A percentile compares a stretch with the other conserved stretches of the same genome.
Conservation (phyloP, 2,888 invertebrate species). For the Macaria notata region DNA sequence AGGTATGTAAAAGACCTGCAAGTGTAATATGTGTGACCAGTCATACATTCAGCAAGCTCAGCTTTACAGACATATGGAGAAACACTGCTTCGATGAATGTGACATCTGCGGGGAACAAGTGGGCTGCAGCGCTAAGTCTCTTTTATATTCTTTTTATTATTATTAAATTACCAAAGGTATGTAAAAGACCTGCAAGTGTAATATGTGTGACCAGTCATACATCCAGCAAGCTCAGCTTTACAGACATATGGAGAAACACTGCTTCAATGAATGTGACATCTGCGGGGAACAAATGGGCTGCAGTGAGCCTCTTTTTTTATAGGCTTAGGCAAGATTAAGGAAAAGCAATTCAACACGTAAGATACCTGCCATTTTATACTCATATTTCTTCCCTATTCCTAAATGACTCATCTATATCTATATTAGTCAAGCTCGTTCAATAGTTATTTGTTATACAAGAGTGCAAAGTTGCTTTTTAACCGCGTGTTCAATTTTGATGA, state of each 20-base stretch:
- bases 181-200: slow-evolving; percentile 78
- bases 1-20: slow-evolving; percentile 56
- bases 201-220: slow-evolving; percentile 89
- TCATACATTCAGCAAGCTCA: slow-evolving; percentile 94
- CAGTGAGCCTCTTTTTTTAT: slow-evolving; percentile 32
- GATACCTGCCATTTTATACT: too few species aligned
- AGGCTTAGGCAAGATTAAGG: too few species aligned
- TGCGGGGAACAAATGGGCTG: slow-evolving; percentile 49
- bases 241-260: slow-evolving; percentile 89
- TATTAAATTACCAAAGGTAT: too few species aligned
- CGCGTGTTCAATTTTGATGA: too few species aligned
- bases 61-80: slow-evolving; percentile 89
- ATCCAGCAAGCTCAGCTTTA: slow-evolving; percentile 91
- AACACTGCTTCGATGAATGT: slow-evolving; percentile 87
- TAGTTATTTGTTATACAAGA: too few species aligned
- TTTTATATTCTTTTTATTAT: too few species aligned
- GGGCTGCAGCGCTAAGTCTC: slow-evolving; percentile 47
- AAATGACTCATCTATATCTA: too few species aligned
- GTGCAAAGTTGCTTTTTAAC: too few species aligned
- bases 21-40: slow-evolving; percentile 86
- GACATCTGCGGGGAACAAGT: slow-evolving; percentile 49
- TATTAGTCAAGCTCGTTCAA: too few species aligned
- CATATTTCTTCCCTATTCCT: too few species aligned
- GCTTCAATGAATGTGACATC: slow-evolving; percentile 83
- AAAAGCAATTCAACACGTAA: too few species aligned